Percentiles rank a stretch among this genome's conserved stretches.
phyloP scores from a whole-genome alignment of 2,888 invertebrate species.

The Cantharis rustica region DNA sequence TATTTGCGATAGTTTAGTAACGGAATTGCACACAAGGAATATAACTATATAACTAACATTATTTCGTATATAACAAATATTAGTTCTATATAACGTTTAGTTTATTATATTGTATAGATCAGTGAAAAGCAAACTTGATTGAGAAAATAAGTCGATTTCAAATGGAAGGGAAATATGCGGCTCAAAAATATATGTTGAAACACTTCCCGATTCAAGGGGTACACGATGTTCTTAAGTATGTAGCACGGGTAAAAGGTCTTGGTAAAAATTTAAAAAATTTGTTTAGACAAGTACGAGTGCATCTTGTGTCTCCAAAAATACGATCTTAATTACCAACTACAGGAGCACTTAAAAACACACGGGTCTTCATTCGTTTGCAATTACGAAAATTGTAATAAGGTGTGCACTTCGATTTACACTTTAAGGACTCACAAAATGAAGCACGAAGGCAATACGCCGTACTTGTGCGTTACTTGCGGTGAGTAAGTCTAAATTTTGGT shows the following conservation, averaged over 20 bases:
- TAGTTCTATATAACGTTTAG: background rate
- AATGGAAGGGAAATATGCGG: too few relatives aligned
- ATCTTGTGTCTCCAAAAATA: conserved; percentile 31
- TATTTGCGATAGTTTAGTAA: too few relatives aligned
- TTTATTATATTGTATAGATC: too few relatives aligned
- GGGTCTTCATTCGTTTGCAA: conserved; percentile 31
- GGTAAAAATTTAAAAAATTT: background rate
- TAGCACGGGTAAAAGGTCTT: background rate
- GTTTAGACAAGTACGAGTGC: conserved; percentile 6
- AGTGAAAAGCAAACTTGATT: too few relatives aligned
- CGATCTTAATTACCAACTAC: conserved; percentile 13
- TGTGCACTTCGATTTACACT: conserved; percentile 36
- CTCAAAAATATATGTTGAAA: too few relatives aligned
- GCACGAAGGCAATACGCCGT: conserved; percentile 42
- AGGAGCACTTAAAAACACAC: conserved; percentile 33
- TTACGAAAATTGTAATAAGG: conserved; percentile 39
- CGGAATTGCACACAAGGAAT: too few relatives aligned
- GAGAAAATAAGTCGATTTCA: too few relatives aligned
- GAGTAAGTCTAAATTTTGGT: conserved; percentile 12
- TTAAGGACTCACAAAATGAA: conserved; percentile 41
- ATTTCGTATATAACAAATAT: too few relatives aligned
- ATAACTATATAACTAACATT: too few relatives aligned
- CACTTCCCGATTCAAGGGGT: background rate
- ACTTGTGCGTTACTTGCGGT: conserved; percentile 47
- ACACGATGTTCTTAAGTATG: background rate